Conservation (phyloP, 2,113 vertebrate genomes). For the Jaculus jaculus region DNA sequence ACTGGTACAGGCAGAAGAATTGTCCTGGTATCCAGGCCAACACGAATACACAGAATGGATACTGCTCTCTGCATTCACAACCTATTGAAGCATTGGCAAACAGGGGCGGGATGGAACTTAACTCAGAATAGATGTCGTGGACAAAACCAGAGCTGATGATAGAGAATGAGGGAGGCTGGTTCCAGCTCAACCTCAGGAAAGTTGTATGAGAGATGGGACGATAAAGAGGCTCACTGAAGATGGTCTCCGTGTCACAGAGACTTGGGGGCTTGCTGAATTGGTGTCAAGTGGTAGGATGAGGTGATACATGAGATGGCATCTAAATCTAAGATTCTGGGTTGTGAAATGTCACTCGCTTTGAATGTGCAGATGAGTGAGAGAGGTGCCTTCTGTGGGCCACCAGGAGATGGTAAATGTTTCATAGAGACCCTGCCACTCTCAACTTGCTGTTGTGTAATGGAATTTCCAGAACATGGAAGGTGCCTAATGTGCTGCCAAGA, state of each 20-base stretch:
- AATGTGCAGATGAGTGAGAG: not conserved
- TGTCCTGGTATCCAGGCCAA: not conserved
- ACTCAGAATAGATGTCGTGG: not conserved
- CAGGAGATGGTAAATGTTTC: not conserved
- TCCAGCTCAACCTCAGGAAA: not conserved
- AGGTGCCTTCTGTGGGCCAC: not conserved
- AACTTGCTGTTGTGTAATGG: not conserved
- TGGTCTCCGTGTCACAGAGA: not conserved
- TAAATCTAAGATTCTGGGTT: not conserved
- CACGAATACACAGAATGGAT: not conserved
- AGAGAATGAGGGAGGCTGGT: not conserved
- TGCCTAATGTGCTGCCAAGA: not conserved
- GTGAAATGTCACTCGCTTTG: not conserved
- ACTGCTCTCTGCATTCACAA: not conserved
- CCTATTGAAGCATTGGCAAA: not conserved
- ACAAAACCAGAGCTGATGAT: not conserved
- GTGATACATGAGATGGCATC: not conserved
- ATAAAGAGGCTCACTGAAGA: not conserved
- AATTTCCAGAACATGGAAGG: not conserved
- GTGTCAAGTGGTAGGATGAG: not conserved
- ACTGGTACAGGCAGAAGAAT: not conserved
- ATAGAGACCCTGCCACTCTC: not conserved
- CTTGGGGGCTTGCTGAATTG: not conserved
- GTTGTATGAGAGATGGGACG: not conserved
- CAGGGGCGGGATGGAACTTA: constrained; percentile 6